Base-by-base conservation (phyloP, 1,140 invertebrate genomes). In the Tribolium madens region DNA sequence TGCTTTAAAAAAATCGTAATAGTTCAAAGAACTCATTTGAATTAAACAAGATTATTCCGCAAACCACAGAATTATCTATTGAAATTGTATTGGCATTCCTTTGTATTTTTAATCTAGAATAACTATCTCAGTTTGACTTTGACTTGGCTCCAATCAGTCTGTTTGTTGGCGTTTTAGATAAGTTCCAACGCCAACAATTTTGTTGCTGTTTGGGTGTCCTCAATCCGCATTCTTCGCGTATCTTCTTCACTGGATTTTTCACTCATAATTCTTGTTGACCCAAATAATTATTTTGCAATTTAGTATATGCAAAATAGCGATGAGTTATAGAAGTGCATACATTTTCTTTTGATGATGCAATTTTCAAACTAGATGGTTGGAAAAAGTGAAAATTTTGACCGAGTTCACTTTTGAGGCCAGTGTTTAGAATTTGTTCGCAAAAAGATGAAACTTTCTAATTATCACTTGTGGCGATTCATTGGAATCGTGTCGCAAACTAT, bases 361-460 rank as follows among this genome's bases (percentile, higher is more conserved):
- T 14, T 53, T 36, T 42, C 2, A 17, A 17, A 18, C 7, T 4
- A n/a, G 0, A 3, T 17, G 48, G 12, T 50, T 7, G 5, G 21
- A 5, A 64, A 64, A 64, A 64, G 57, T 64, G 57, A 64, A 64
- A 64, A 64, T 64, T 33, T 10, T 57, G 52, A 57, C 52, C 52
- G 14, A 21, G 52, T 57, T 57, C 52, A n/a, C 36, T n/a, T 31
- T 64, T 64, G 57, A 64, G 57, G 57, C 57, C 57, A 64, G 14
- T 33, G 57, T 33, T 64, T 33, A 12, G 57, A 14, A 64, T 64
- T 18, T 64, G 0, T 31, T 33, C n/a, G 21, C 21, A 13, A 31
- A 33, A 64, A 64, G 57, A 64, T 33, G 21, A 64, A 64, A 64
- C 57, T 64, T 64, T 64, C 57, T 64, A 64, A 64, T 64, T 33